Conservation (phyloP, 2,888 invertebrate genomes). For the Agrotis exclamationis region DNA sequence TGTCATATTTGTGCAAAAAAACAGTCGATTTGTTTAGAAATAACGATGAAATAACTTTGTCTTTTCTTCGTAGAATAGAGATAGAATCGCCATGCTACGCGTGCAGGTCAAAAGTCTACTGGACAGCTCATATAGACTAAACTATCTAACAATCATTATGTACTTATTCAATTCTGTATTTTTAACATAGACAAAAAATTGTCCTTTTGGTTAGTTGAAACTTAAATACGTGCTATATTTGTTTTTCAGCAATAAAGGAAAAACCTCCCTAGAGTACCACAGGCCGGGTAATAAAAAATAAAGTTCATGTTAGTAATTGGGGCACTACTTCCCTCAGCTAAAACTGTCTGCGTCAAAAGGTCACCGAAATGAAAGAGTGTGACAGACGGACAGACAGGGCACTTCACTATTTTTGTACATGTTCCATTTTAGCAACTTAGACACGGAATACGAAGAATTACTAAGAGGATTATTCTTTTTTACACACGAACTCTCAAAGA, state of each 20-base stretch:
- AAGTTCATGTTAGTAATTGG: constrained; percentile 35
- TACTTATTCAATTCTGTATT: background rate
- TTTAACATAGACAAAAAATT: background rate
- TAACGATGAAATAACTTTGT: too few species aligned
- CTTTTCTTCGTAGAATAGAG: too few species aligned
- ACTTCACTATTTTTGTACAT: constrained; percentile 6
- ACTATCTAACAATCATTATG: background rate
- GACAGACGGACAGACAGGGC: constrained; percentile 24
- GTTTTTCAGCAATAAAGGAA: constrained; percentile 22
- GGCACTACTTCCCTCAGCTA: constrained; percentile 21
- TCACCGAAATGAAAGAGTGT: constrained; percentile 32
- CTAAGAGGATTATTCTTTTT: constrained; percentile 39
- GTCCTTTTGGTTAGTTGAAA: constrained; percentile 1
- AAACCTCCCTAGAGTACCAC: background rate
- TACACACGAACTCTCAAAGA: constrained; percentile 75
- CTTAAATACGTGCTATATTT: constrained; percentile 6
- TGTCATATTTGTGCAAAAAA: too few species aligned
- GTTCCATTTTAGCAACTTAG: constrained; percentile 17
- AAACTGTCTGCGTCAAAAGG: constrained; percentile 32
- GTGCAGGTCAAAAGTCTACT: background rate
- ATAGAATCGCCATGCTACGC: too few species aligned
- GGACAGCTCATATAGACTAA: too few species aligned
- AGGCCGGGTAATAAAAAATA: constrained; percentile 14
- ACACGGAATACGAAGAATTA: background rate
- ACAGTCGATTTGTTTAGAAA: too few species aligned